Conservation (phyloP, 2,113 vertebrate species). For the Pseudopipra pipra region DNA sequence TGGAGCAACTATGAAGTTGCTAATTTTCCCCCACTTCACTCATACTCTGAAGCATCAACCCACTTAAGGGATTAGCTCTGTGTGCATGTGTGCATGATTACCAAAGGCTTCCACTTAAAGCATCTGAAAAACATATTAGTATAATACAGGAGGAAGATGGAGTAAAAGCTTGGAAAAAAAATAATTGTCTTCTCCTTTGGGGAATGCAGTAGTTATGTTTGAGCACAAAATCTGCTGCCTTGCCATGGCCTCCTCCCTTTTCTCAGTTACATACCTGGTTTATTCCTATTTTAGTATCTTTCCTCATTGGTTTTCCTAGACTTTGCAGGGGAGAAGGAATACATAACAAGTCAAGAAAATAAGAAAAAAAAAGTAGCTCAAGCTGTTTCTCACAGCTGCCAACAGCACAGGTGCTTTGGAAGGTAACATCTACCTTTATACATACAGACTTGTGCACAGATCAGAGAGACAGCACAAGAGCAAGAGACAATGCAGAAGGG, state of each 20-base stretch:
- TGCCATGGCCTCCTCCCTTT: not conserved
- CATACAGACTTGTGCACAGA: not conserved
- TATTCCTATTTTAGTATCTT: not conserved
- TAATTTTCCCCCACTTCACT: not conserved
- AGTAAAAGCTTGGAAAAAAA: not conserved
- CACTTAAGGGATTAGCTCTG: not conserved
- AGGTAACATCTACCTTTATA: not conserved
- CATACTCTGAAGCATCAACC: not conserved
- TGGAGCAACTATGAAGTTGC: not conserved
- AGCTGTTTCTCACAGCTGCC: not conserved
- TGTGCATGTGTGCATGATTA: not conserved
- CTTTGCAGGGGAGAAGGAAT: not conserved
- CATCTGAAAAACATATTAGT: not conserved
- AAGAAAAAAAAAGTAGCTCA: not conserved
- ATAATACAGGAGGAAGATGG: not conserved
- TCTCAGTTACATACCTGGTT: not conserved
- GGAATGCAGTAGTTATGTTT: not conserved
- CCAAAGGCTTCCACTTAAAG: not conserved
- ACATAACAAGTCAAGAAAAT: not conserved
- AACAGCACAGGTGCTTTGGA: not conserved
- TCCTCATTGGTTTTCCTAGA: not conserved
- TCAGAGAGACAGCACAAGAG: not conserved
- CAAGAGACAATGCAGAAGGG: not conserved
- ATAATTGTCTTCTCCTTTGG: not conserved
- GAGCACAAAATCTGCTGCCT: not conserved